These are phyloP conservation scores for Rhyacophila brunnea DNA, from an alignment of 1,140 invertebrate species.

Conservation along the genomic window DNA sequence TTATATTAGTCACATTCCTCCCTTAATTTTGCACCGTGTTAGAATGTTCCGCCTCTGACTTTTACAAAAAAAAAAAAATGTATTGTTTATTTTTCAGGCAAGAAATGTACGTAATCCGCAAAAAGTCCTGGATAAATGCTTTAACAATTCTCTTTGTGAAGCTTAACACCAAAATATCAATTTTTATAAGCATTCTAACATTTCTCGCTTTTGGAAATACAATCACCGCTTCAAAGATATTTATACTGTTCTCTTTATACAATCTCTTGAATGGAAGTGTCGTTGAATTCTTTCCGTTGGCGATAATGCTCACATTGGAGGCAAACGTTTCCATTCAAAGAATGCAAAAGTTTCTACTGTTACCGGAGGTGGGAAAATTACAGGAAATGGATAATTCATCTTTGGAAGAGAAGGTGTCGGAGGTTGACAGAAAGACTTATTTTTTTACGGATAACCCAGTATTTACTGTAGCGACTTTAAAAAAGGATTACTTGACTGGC, in stretches of 20 bases:
- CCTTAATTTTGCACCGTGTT: too few species aligned
- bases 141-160: slow-evolving; percentile 66
- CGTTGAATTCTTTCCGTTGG: slow-evolving; percentile 71
- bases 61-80: too few species aligned
- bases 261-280: slow-evolving; percentile 69
- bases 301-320: slow-evolving; percentile 58
- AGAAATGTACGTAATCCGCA: slow-evolving; percentile 67
- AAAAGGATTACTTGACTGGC: not conserved
- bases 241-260: slow-evolving; percentile 72
- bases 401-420: not conserved
- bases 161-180: slow-evolving; percentile 71
- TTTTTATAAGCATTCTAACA: slow-evolving; percentile 76
- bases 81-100: slow-evolving; percentile 47
- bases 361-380: slow-evolving; percentile 52
- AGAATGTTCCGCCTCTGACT: too few species aligned
- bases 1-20: too few species aligned
- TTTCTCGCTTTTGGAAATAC: slow-evolving; percentile 67
- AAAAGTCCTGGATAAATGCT: slow-evolving; percentile 66
- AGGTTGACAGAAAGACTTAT: not conserved
- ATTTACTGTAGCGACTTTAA: not conserved
- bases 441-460: not conserved
- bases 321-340: slow-evolving; percentile 65
- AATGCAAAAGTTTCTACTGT: slow-evolving; percentile 64
- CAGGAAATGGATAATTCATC: not conserved
- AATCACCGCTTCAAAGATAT: slow-evolving; percentile 74